Evolutionary conservation across 2,113 vertebrate species (phyloP), one percentile per base, ranked within the genome.

Genomic region (Telmatochromis sp.): DNA sequence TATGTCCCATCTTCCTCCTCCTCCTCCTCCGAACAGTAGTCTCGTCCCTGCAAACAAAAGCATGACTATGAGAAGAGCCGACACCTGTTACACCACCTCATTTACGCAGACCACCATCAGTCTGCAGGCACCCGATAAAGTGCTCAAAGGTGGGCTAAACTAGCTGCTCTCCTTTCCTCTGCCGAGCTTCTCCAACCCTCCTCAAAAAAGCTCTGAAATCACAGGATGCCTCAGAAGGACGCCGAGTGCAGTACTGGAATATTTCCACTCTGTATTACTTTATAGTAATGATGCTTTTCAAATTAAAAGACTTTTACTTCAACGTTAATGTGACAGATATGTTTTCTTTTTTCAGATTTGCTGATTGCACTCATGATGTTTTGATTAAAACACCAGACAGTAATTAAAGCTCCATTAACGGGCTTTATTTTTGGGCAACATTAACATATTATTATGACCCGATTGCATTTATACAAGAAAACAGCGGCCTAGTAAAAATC

Each of bases 1-100:
- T 99, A 99, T 99, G 98, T 99, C 95, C 98, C 96, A 79, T 99
- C 98, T 91, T 99, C 98, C 79, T 95, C 98, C 94, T 86, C 98
- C 94, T 86, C 98, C 94, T 86, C 93, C 87, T 92, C 95, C 4
- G 98, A 99, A 97, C 98, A 99, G 94, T 99, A 99, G 96, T 99
- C 98, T 87, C 95, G 97, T 90, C 98, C 98, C 98, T 99, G 91
- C 65, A 88, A 21, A 79, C 33, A 91, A 82, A 57, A 28, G 23
- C 14, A 87, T 19, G 2, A 37, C 19, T 60, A 40, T 54, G 17
- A 83, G 31, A 55, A 37, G 15, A 45, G 14, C 54, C 7, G 13
- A 84, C 7, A 57, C 86, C 85, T 82, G 83, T 87, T 78, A 58
- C 68, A 51, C 71, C 53, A 54, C 15, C 73, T 35, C 28, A 2